Conservation (phyloP, 2,797 vertebrate species). For the Eospalax fontanierii region DNA sequence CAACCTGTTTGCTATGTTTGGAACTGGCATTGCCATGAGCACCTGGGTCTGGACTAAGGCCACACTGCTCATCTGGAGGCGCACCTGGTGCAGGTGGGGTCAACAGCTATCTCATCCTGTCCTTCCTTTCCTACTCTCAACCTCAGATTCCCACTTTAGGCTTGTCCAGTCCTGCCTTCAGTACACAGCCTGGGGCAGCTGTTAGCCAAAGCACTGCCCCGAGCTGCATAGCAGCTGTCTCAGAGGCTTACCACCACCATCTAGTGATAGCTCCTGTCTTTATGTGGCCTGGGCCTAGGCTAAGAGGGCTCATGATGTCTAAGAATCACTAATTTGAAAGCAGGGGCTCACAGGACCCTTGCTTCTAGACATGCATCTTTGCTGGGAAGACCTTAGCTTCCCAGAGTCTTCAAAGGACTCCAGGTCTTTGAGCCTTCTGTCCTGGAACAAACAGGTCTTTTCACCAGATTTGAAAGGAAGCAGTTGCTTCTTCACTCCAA, state of each 20-base stretch:
- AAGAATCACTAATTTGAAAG: background rate
- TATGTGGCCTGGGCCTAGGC: no score
- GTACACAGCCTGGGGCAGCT: background rate
- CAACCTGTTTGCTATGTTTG: slow-evolving; percentile 99
- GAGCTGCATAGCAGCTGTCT: background rate
- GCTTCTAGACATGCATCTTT: background rate
- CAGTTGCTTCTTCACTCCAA: background rate
- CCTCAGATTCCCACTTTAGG: background rate
- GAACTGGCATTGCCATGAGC: slow-evolving; percentile 98
- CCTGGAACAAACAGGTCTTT: background rate
- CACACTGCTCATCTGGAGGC: slow-evolving; percentile 98
- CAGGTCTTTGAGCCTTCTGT: background rate
- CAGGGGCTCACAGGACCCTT: background rate
- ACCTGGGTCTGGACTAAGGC: slow-evolving; percentile 99
- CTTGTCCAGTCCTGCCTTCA: background rate
- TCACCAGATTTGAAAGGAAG: background rate
- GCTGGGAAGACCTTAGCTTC: background rate
- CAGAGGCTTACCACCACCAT: slow-evolving; percentile 61
- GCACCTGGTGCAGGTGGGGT: slow-evolving; percentile 97
- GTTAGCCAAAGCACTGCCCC: background rate
- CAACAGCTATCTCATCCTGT: background rate
- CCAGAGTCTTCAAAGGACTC: background rate
- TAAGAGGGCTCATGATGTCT: background rate
- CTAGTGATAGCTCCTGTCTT: slow-evolving; percentile 54
- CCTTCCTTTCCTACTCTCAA: background rate